Evolutionary conservation across 1,140 invertebrate species (phyloP).

Genomic region (Gryllus bimaculatus): DNA sequence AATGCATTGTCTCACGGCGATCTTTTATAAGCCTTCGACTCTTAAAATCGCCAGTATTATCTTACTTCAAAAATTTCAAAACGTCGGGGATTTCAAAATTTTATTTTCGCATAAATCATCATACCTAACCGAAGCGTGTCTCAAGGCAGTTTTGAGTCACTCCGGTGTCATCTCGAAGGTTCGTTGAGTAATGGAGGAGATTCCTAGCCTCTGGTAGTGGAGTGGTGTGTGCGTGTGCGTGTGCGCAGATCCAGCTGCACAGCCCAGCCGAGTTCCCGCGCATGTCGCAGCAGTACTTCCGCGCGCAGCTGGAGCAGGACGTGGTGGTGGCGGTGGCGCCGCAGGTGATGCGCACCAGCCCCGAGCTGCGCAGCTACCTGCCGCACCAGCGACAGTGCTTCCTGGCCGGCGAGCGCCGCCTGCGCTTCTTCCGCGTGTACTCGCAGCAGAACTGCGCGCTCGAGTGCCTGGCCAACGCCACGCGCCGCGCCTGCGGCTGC

Average conservation of each 20-base stretch:
- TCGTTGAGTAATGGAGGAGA: no score
- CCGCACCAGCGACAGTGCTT: slow-evolving; percentile 51
- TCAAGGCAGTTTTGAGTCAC: no score
- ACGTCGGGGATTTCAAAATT: no score
- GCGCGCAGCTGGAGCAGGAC: slow-evolving; percentile 46
- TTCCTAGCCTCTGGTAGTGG: no score
- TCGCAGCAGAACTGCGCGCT: slow-evolving; percentile 19
- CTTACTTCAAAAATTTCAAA: no score
- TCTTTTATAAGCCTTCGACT: no score
- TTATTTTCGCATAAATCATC: no score
- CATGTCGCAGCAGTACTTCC: slow-evolving; percentile 48
- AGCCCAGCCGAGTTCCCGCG: slow-evolving; percentile 48
- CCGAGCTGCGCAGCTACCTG: slow-evolving; percentile 41
- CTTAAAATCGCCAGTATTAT: no score
- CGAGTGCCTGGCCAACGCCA: slow-evolving; percentile 24
- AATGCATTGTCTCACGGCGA: no score
- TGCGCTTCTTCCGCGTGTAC: slow-evolving; percentile 46
- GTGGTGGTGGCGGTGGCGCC: slow-evolving; percentile 49
- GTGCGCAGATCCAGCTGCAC: slow-evolving; percentile 44
- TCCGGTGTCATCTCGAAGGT: no score
- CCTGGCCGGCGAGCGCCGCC: slow-evolving; percentile 47
- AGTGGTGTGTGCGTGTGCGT: no score
- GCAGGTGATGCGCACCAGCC: slow-evolving; percentile 51
- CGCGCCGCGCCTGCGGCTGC: slow-evolving; percentile 20
- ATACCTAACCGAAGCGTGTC: no score